Evolutionary conservation across 2,113 vertebrate genomes (phyloP).

Genomic region (Strigops habroptila): DNA sequence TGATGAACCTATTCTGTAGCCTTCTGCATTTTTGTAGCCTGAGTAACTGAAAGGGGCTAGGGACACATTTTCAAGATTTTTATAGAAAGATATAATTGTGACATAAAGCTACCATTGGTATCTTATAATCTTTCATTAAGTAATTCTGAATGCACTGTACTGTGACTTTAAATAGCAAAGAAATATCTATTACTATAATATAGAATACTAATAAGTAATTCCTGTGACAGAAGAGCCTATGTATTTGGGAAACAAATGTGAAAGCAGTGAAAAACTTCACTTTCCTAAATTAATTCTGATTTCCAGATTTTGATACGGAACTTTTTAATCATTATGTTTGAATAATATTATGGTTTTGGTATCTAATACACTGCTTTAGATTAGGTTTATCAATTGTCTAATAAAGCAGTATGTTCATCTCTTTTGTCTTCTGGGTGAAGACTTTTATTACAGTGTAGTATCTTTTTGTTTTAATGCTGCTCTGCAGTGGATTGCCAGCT

Average conservation of each 20-base stretch:
- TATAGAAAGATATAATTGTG: not conserved
- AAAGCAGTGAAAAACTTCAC: not conserved
- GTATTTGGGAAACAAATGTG: not conserved
- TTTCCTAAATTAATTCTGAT: not conserved
- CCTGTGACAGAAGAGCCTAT: not conserved
- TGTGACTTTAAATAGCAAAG: not conserved
- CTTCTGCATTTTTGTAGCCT: not conserved
- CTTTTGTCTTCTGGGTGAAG: conserved; percentile 39
- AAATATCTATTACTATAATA: not conserved
- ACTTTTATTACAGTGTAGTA: conserved; percentile 26
- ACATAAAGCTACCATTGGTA: not conserved
- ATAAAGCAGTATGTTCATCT: conserved; percentile 12
- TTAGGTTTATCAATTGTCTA: conserved; percentile 18
- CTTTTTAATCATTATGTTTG: not conserved
- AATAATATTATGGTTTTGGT: not conserved
- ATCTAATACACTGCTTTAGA: not conserved
- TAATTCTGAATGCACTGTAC: not conserved
- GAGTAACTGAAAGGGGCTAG: not conserved
- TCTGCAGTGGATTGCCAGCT: conserved; percentile 56
- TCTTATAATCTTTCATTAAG: not conserved
- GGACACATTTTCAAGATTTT: not conserved
- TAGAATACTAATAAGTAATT: not conserved
- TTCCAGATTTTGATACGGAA: not conserved
- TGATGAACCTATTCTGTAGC: not conserved
- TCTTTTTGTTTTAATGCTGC: conserved; percentile 56